Evolutionary conservation across 2,888 invertebrate genomes (phyloP).

Genomic region (Abscondita cerata): DNA sequence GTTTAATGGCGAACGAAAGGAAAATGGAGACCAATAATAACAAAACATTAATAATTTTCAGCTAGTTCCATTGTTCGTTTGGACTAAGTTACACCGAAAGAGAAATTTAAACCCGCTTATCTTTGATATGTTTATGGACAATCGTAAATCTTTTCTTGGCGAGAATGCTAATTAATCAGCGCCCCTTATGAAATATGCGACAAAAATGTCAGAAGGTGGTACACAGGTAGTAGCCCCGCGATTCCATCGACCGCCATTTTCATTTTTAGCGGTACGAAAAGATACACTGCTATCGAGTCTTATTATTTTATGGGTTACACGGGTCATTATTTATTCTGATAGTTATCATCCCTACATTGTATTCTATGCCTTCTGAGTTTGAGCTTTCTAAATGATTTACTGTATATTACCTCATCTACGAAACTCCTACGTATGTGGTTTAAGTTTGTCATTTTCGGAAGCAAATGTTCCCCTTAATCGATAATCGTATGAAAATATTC

Average conservation of each 20-base stretch:
- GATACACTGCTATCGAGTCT: constrained; percentile 31
- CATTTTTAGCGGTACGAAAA: constrained; percentile 34
- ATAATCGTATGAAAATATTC: not conserved
- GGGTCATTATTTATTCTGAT: constrained; percentile 33
- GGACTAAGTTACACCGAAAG: constrained; percentile 16
- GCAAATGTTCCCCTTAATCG: constrained; percentile 4
- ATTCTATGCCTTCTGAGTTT: constrained; percentile 26
- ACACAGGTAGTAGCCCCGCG: not conserved
- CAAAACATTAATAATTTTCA: constrained; percentile 26
- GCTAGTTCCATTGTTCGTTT: constrained; percentile 29
- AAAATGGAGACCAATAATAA: not conserved
- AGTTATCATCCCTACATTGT: constrained; percentile 31
- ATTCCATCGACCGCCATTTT: constrained; percentile 20
- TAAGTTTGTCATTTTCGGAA: constrained; percentile 20
- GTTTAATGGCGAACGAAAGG: not conserved
- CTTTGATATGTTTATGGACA: constrained; percentile 27
- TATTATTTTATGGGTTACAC: constrained; percentile 33
- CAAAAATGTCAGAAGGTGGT: constrained; percentile 35
- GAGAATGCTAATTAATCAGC: constrained; percentile 34
- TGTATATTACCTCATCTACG: constrained; percentile 14
- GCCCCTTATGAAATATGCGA: constrained; percentile 37
- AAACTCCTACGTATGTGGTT: not conserved
- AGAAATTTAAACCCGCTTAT: constrained; percentile 26
- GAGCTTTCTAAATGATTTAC: constrained; percentile 29
- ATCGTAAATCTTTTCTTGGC: constrained; percentile 33